These are phyloP conservation scores for Lottia gigantea DNA, from an alignment of 2,888 invertebrate genomes.

Conservation along the genomic window DNA sequence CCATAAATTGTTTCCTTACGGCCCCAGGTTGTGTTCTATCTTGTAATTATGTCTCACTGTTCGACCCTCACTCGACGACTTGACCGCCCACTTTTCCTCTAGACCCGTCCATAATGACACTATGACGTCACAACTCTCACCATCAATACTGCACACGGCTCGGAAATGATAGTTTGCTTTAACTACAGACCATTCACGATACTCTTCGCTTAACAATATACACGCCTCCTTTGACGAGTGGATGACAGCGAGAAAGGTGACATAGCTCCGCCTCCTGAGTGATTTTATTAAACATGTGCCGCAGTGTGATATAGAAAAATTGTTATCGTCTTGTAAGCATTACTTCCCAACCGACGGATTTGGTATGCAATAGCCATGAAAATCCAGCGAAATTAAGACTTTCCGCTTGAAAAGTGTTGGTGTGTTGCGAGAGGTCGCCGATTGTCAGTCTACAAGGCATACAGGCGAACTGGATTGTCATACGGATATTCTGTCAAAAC, in stretches of 20 bases:
- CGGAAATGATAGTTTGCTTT: background rate
- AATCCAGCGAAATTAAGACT: conserved; percentile 20
- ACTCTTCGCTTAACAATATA: background rate
- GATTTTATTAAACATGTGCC: conserved; percentile 34
- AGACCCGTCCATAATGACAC: background rate
- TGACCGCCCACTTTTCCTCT: background rate
- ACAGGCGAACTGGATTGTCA: background rate
- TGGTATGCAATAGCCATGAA: conserved; percentile 18
- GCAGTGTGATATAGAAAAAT: conserved; percentile 19
- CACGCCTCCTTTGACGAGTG: conserved; percentile 13
- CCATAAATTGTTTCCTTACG: background rate
- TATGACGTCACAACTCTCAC: background rate
- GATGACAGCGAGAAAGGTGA: conserved; percentile 5
- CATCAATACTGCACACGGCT: conserved; percentile 4
- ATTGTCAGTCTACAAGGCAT: conserved; percentile 6
- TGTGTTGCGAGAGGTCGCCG: conserved; percentile 1
- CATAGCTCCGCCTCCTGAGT: conserved; percentile 23
- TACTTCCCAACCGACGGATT: conserved; percentile 12
- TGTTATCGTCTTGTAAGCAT: conserved; percentile 8
- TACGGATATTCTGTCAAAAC: background rate
- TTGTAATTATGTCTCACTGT: conserved; percentile 4
- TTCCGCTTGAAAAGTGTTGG: conserved; percentile 19
- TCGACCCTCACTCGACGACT: conserved; percentile 8
- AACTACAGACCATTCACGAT: background rate
- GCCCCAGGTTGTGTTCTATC: background rate